phyloP scores from a whole-genome alignment of 1,140 invertebrate species.

The Drosophila littoralis region DNA sequence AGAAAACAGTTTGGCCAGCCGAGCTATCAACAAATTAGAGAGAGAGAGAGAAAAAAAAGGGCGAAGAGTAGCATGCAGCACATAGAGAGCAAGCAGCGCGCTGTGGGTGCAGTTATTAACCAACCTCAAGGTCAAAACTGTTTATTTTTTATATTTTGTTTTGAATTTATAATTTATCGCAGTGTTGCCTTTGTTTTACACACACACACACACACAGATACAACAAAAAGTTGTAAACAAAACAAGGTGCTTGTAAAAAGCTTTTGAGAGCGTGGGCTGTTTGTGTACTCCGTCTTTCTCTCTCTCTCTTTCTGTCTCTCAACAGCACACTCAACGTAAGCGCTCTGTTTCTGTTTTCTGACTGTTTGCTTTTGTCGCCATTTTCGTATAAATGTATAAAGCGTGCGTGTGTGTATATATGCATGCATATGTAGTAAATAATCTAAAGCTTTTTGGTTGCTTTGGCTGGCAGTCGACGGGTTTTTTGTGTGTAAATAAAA shows the following conservation, averaged over 20 bases:
- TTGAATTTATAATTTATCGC: constrained; percentile 83
- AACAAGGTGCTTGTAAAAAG: constrained; percentile 68
- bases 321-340: constrained; percentile 12
- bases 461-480: constrained; percentile 47
- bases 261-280: constrained; percentile 59
- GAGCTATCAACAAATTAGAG: constrained; percentile 40
- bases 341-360: constrained; percentile 72
- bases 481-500: constrained; percentile 58
- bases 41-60: constrained; percentile 11
- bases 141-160: constrained; percentile 84
- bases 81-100: constrained; percentile 43
- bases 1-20: constrained; percentile 32
- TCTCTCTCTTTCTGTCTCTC: constrained; percentile 5
- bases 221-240: constrained; percentile 69
- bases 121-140: constrained; percentile 83
- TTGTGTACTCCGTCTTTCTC: constrained; percentile 1
- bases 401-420: constrained; percentile 35
- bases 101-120: constrained; percentile 62
- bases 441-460: constrained; percentile 53
- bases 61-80: constrained; percentile 34
- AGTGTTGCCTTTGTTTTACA: constrained; percentile 77
- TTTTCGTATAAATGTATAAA: constrained; percentile 52
- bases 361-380: constrained; percentile 79
- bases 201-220: constrained; percentile 36
- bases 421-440: constrained; percentile 49